Evolutionary conservation across 2,113 vertebrate genomes (phyloP).

Genomic region (Columbina picui): DNA sequence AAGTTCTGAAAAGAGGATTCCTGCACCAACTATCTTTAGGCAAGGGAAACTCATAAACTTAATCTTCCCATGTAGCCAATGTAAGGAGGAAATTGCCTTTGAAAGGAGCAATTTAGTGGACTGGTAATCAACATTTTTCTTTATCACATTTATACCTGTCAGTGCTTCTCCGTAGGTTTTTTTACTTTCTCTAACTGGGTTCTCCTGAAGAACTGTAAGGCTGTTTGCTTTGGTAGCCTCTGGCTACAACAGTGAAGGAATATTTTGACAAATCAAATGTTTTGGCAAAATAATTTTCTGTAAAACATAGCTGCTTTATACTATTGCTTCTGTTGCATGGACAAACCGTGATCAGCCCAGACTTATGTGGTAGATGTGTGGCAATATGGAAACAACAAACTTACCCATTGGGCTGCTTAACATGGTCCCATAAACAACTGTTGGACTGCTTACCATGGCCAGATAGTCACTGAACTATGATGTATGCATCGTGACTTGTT

Average conservation of each 20-base stretch:
- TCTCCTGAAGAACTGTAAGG: neutral
- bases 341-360: neutral
- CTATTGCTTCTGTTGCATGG: neutral
- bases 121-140: neutral
- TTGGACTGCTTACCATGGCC: neutral
- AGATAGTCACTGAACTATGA: neutral
- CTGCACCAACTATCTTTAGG: neutral
- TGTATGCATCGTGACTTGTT: neutral
- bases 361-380: neutral
- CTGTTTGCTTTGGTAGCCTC: neutral
- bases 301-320: neutral
- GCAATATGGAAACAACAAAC: neutral
- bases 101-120: neutral
- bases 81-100: neutral
- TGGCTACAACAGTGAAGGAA: neutral
- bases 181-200: neutral
- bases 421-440: neutral
- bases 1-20: neutral
- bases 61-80: rapidly evolving
- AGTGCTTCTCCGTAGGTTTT: neutral
- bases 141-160: neutral
- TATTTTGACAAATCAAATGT: neutral
- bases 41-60: neutral
- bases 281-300: neutral
- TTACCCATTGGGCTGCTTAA: neutral